phyloP scores from a whole-genome alignment of 2,888 invertebrate genomes.

The Serripes groenlandicus region DNA sequence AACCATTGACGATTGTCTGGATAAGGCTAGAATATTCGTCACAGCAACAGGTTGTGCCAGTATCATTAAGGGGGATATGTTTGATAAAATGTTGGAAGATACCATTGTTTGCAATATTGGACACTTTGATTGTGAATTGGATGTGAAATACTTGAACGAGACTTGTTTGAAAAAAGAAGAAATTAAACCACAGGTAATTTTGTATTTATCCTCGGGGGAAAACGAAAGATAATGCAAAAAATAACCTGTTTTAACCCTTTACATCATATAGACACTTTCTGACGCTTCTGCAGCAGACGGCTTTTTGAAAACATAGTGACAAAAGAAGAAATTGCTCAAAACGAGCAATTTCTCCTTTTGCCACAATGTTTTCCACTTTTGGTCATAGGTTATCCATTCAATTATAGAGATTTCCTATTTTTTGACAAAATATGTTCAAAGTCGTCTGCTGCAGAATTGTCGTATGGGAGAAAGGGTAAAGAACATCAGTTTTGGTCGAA shows the following conservation, averaged over 20 bases:
- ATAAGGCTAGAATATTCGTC: slow-evolving; percentile 97
- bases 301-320: neutral
- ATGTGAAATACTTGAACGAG: slow-evolving; percentile 97
- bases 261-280: neutral
- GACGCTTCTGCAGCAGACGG: neutral
- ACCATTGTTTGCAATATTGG: slow-evolving; percentile 99
- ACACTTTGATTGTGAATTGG: slow-evolving; percentile 99
- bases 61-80: slow-evolving; percentile 95
- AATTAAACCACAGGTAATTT: slow-evolving; percentile 96
- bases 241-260: neutral
- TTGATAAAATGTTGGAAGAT: slow-evolving; percentile 97
- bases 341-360: neutral
- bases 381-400: no score
- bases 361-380: neutral
- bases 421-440: no score
- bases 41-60: slow-evolving; percentile 99
- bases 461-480: no score
- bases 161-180: slow-evolving; percentile 95
- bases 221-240: no score
- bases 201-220: no score
- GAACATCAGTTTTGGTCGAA: no score
- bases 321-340: neutral
- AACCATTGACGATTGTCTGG: slow-evolving; percentile 97
- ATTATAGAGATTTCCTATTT: no score
- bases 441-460: no score